Evolutionary conservation across 2,888 invertebrate genomes (phyloP).

Genomic region (Cephus runcator): DNA sequence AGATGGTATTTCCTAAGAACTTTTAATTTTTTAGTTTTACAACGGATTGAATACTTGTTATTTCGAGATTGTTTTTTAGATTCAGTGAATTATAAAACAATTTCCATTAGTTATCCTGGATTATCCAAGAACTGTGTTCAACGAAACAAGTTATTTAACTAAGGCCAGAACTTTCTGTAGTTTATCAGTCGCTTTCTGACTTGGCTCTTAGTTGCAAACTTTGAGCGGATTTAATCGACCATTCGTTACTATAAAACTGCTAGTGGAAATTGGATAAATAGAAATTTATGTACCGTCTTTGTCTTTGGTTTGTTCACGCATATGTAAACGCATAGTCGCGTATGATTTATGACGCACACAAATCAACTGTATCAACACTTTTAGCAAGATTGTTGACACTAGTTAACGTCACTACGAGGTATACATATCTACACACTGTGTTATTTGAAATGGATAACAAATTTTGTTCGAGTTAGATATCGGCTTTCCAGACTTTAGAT

Average conservation of each 20-base stretch:
- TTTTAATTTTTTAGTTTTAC: neutral
- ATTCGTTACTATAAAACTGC: neutral
- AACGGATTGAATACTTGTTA: neutral
- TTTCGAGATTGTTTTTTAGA: neutral
- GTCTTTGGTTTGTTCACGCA: neutral
- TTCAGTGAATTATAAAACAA: neutral
- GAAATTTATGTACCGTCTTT: constrained; percentile 12
- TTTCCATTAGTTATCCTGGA: neutral
- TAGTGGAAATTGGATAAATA: neutral
- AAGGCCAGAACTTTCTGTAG: neutral
- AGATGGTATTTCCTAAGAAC: neutral
- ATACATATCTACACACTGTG: neutral
- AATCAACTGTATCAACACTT: constrained; percentile 26
- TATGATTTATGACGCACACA: constrained; percentile 24
- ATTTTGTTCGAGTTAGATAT: neutral
- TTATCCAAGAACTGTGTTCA: neutral
- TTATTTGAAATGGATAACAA: neutral
- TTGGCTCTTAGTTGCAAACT: neutral
- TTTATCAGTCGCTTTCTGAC: neutral
- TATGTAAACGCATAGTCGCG: constrained; percentile 8
- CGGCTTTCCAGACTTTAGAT: neutral
- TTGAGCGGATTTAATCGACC: neutral
- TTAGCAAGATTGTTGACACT: neutral
- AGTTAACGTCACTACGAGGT: neutral
- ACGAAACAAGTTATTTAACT: neutral